Conservation (phyloP, 2,797 vertebrate species). For the Sphaeramia orbicularis region DNA sequence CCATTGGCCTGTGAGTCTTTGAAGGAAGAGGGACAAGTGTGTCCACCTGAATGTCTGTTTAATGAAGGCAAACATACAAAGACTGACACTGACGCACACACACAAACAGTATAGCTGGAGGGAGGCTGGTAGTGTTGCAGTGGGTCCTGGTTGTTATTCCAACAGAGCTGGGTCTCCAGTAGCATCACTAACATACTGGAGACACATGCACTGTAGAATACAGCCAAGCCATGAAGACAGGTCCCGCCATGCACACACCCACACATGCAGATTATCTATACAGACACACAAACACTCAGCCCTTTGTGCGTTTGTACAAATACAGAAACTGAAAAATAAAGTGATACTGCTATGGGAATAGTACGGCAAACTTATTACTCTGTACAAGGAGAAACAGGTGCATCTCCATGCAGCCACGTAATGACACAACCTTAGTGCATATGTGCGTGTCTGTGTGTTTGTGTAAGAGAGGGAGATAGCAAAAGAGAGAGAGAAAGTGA, state of each 20-base stretch:
- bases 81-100: conserved; percentile 18
- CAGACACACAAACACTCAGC: conserved; percentile 1
- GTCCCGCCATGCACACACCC: conserved; percentile 16
- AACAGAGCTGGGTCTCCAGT: conserved; percentile 98
- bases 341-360: conserved; percentile 23
- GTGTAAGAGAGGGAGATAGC: neutral
- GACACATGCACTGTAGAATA: conserved; percentile 99
- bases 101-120: conserved; percentile 20
- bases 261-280: conserved; percentile 1
- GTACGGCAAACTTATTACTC: conserved; percentile 28
- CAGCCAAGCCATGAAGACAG: conserved; percentile 87
- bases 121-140: conserved; percentile 56
- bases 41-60: neutral
- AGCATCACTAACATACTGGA: conserved; percentile 94
- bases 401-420: conserved; percentile 6
- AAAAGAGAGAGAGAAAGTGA: neutral
- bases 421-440: conserved; percentile 21
- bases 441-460: conserved; percentile 11
- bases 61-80: conserved; percentile 4
- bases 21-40: conserved; percentile 2
- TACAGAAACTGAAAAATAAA: conserved; percentile 12
- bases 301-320: too few relatives aligned
- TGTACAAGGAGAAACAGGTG: conserved; percentile 31
- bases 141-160: conserved; percentile 95
- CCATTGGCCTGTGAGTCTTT: conserved; percentile 24